phyloP scores from a whole-genome alignment of 2,113 vertebrate genomes.

The Gallinago jamesoni region DNA sequence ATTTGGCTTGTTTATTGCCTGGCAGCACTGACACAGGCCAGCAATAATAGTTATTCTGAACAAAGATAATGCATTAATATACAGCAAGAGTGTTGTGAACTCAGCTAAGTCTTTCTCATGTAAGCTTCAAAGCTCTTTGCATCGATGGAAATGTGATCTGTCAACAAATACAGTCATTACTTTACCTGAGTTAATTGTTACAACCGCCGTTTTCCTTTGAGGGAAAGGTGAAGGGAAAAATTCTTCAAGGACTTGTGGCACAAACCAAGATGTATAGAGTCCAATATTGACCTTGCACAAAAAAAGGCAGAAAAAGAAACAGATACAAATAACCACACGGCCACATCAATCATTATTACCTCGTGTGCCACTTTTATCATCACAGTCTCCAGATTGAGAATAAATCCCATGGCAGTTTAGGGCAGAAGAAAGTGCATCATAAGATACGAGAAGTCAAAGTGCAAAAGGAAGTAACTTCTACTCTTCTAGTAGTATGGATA shows the following conservation, averaged over 20 bases:
- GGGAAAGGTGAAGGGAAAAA: background rate
- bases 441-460: background rate
- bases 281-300: background rate
- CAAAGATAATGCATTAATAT: background rate
- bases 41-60: background rate
- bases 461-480: background rate
- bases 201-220: background rate
- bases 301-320: background rate
- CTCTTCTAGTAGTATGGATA: background rate
- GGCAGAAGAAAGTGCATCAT: background rate
- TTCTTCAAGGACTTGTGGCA: background rate
- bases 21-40: background rate
- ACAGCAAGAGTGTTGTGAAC: background rate
- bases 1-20: background rate
- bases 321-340: background rate
- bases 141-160: background rate
- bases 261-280: background rate
- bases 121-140: background rate
- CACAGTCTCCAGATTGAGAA: background rate
- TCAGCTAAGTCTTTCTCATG: background rate
- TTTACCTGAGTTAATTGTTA: background rate
- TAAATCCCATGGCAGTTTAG: background rate
- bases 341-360: background rate
- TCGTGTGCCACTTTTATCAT: background rate
- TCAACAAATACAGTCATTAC: background rate